A percentile compares a stretch with the other conserved stretches of the same genome.
Conservation (phyloP, 2,888 invertebrate species). For the Ptychoptera albimana region DNA sequence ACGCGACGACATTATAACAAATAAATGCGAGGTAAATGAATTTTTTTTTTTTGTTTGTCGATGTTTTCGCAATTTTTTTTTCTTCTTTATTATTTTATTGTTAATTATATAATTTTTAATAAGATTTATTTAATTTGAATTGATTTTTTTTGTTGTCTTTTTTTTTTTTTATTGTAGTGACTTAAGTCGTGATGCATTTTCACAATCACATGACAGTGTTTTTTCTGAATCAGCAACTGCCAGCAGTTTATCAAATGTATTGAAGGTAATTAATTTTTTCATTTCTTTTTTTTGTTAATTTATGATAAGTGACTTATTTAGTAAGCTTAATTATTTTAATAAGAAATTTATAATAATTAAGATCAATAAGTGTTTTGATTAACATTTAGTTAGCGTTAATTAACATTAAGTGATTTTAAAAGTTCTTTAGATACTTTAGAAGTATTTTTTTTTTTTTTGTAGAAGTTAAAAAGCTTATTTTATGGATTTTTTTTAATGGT, state of each 20-base stretch:
- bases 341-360: too few species aligned
- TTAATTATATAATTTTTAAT: not conserved
- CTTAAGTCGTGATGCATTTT: constrained; percentile 39
- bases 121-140: not conserved
- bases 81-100: not conserved
- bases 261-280: constrained; percentile 21
- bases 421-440: too few species aligned
- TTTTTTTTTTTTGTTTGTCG: not conserved
- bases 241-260: constrained; percentile 27
- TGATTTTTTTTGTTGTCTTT: constrained; percentile 4
- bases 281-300: too few species aligned
- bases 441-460: too few species aligned
- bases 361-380: too few species aligned
- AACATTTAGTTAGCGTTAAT: too few species aligned
- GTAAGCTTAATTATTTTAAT: too few species aligned
- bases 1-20: not conserved
- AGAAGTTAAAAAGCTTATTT: too few species aligned
- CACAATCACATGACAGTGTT: constrained; percentile 82
- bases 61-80: not conserved
- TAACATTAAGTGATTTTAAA: too few species aligned
- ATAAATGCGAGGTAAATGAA: not conserved
- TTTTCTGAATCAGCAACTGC: constrained; percentile 49
- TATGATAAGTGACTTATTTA: too few species aligned
- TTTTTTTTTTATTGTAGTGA: constrained; percentile 17
- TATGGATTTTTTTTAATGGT: too few species aligned